These are phyloP conservation scores for Mus spretus DNA, from an alignment of 2,797 vertebrate genomes.

Conservation along the genomic window DNA sequence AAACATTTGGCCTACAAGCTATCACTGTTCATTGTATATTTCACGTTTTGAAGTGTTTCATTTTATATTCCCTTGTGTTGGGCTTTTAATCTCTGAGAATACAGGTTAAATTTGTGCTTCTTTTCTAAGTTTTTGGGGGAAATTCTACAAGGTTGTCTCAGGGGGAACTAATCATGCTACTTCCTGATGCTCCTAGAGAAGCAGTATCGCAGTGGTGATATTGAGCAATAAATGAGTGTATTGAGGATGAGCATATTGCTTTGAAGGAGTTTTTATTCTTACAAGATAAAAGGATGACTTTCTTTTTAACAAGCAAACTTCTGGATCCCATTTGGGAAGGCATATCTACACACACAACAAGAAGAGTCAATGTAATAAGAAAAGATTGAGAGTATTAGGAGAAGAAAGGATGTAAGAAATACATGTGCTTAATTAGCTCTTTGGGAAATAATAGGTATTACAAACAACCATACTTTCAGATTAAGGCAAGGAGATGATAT, in stretches of 20 bases:
- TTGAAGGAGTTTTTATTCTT: constrained; percentile 34
- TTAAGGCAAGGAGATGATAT: background rate
- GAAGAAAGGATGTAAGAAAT: background rate
- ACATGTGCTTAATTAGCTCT: background rate
- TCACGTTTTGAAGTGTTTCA: constrained; percentile 19
- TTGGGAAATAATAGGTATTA: background rate
- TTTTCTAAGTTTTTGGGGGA: constrained; percentile 45
- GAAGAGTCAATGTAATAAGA: background rate
- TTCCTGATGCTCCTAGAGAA: constrained; percentile 29
- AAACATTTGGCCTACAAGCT: background rate
- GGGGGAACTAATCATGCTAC: background rate
- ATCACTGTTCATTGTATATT: background rate
- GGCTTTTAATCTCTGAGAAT: constrained; percentile 36
- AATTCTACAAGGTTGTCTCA: constrained; percentile 24
- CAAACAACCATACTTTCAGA: background rate
- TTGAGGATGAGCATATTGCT: background rate
- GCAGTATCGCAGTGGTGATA: background rate
- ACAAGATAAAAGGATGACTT: background rate
- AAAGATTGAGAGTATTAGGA: background rate
- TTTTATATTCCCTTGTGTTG: constrained; percentile 8
- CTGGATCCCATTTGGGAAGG: background rate
- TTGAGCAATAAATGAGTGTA: constrained; percentile 37
- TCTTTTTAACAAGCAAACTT: background rate
- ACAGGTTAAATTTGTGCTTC: constrained; percentile 18
- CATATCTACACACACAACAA: background rate